Percentiles rank a stretch among this genome's conserved stretches.
Conservation (phyloP, 2,113 vertebrate genomes). For the Thamnaconus septentrionalis region DNA sequence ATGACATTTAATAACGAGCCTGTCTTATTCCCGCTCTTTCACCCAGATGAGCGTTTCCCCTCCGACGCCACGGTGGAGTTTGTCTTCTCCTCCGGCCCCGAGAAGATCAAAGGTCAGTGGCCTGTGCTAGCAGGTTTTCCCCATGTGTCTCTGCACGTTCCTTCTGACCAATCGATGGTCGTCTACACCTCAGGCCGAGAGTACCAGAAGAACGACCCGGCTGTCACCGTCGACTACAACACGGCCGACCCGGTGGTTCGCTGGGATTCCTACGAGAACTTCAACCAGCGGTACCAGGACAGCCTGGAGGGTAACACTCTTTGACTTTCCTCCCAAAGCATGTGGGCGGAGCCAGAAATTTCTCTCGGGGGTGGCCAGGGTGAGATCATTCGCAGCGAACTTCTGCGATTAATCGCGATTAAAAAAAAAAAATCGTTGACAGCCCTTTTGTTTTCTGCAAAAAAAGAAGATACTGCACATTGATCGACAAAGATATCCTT, state of each 20-base stretch:
- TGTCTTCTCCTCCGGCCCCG: conserved; percentile 81
- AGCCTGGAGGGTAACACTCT: conserved; percentile 80
- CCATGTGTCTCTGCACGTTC: no score
- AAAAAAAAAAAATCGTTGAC: no score
- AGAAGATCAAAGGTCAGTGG: conserved; percentile 82
- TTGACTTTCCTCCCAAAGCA: no score
- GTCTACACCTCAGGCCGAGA: conserved; percentile 69
- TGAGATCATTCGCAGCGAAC: no score
- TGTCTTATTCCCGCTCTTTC: conserved; percentile 30
- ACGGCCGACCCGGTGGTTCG: conserved; percentile 82
- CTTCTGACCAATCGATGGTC: neutral
- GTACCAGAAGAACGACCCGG: conserved; percentile 74
- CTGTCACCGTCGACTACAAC: conserved; percentile 81
- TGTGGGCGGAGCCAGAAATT: no score
- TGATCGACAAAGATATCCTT: no score
- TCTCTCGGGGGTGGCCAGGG: no score
- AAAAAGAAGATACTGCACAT: no score
- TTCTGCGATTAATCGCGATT: no score
- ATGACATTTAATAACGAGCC: conserved; percentile 46
- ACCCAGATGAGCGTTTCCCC: conserved; percentile 84
- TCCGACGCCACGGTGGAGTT: conserved; percentile 85
- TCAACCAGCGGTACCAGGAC: conserved; percentile 86
- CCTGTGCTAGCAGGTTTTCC: neutral
- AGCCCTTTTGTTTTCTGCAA: no score
- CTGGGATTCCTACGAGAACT: conserved; percentile 92